Evolutionary conservation across 2,888 invertebrate genomes (phyloP).

Genomic region (Conus canariensis): DNA sequence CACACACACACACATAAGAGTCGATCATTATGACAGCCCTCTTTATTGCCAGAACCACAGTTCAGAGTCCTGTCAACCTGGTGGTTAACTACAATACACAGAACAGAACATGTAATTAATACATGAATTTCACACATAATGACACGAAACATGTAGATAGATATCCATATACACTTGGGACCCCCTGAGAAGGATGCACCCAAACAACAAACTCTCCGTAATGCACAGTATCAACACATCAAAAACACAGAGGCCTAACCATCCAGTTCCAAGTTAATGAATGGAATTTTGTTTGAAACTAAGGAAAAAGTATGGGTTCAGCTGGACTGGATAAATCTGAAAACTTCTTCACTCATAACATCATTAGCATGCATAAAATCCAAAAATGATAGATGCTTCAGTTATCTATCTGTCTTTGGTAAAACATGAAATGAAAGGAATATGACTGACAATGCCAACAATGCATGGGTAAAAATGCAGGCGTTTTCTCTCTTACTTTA

Average conservation of each 20-base stretch:
- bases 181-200: not conserved
- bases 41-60: conserved; percentile 31
- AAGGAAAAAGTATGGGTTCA: not conserved
- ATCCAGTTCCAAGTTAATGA: not conserved
- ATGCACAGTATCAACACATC: not conserved
- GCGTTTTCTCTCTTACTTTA: not conserved
- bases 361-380: not conserved
- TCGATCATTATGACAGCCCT: conserved; percentile 24
- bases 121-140: not conserved
- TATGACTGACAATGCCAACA: not conserved
- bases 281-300: not conserved
- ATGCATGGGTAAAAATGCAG: not conserved
- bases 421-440: not conserved
- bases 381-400: not conserved
- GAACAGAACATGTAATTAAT: conserved; percentile 11
- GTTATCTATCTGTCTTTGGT: too few species aligned
- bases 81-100: conserved; percentile 19
- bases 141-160: not conserved
- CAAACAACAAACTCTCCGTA: not conserved
- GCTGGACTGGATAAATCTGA: not conserved
- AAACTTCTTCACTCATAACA: not conserved
- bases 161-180: not conserved
- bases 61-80: conserved; percentile 14
- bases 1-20: not conserved
- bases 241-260: not conserved